These are phyloP conservation scores for Micropoecilia bifurca DNA, from an alignment of 2,797 vertebrate species.

Conservation along the genomic window DNA sequence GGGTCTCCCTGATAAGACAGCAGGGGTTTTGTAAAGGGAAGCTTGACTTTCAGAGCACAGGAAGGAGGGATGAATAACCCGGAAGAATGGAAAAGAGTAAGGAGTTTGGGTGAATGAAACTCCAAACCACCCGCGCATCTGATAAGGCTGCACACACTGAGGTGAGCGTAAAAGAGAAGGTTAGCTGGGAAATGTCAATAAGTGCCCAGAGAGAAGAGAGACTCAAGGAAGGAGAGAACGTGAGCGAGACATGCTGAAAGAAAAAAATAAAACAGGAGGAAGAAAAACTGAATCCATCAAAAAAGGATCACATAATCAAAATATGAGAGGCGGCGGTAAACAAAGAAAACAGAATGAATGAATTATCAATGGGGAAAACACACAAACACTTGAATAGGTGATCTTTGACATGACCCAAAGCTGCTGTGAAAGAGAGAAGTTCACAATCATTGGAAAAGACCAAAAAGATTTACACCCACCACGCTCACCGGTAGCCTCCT, in stretches of 20 bases:
- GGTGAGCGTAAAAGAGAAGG: constrained; percentile 83
- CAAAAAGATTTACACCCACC: constrained; percentile 68
- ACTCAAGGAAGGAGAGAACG: constrained; percentile 46
- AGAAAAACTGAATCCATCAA: constrained; percentile 49
- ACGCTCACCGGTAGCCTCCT: constrained; percentile 52
- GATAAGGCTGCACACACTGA: constrained; percentile 86
- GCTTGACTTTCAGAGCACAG: constrained; percentile 91
- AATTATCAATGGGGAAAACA: constrained; percentile 61
- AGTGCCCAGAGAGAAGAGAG: constrained; percentile 70
- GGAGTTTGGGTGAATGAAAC: constrained; percentile 85
- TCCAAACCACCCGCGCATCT: constrained; percentile 86
- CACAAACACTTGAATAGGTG: constrained; percentile 63
- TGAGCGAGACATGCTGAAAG: constrained; percentile 40
- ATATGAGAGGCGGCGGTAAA: constrained; percentile 44
- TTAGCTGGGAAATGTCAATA: constrained; percentile 81
- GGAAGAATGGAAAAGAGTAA: constrained; percentile 80
- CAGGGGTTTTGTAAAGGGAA: constrained; percentile 86
- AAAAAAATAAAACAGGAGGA: constrained; percentile 21
- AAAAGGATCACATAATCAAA: constrained; percentile 57
- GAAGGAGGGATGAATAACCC: constrained; percentile 86
- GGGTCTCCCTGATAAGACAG: constrained; percentile 88
- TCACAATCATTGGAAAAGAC: constrained; percentile 69
- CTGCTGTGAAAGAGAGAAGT: constrained; percentile 74
- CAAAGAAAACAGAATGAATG: constrained; percentile 60
- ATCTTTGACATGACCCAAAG: constrained; percentile 73